Conservation (phyloP, 2,113 vertebrate species). For the Pleuronectes platessa region DNA sequence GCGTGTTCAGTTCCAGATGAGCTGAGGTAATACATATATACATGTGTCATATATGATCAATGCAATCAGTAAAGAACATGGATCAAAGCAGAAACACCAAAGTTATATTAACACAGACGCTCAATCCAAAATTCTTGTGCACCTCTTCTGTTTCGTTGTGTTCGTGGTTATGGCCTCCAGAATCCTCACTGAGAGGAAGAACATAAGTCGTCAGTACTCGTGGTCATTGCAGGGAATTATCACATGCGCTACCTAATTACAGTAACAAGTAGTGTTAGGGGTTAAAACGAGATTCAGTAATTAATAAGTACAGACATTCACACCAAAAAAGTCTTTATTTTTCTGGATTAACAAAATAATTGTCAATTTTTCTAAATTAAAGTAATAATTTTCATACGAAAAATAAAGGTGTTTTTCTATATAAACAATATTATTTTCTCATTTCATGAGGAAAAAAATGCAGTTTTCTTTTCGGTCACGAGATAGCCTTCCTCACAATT, state of each 20-base stretch:
- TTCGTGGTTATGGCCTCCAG: not conserved
- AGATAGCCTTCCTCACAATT: too few relatives aligned
- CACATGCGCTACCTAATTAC: not conserved
- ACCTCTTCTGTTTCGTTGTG: constrained; percentile 20
- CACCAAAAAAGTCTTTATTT: too few relatives aligned
- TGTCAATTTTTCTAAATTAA: too few relatives aligned
- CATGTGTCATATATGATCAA: not conserved
- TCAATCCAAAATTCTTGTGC: not conserved
- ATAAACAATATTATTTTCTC: too few relatives aligned
- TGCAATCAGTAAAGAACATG: not conserved
- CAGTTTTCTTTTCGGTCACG: too few relatives aligned
- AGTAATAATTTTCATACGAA: too few relatives aligned
- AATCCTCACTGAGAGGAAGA: constrained; percentile 62
- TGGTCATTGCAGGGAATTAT: not conserved
- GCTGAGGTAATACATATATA: not conserved
- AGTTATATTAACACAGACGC: not conserved
- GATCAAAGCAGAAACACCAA: not conserved
- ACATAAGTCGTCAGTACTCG: not conserved
- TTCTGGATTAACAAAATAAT: too few relatives aligned
- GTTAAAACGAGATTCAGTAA: not conserved
- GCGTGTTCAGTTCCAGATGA: constrained; percentile 1
- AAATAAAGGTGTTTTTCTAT: too few relatives aligned
- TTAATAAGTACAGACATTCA: too few relatives aligned
- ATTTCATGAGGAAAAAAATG: too few relatives aligned
- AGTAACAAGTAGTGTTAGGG: not conserved